phyloP scores from a whole-genome alignment of 2,888 invertebrate species.

The Theretra japonica region DNA sequence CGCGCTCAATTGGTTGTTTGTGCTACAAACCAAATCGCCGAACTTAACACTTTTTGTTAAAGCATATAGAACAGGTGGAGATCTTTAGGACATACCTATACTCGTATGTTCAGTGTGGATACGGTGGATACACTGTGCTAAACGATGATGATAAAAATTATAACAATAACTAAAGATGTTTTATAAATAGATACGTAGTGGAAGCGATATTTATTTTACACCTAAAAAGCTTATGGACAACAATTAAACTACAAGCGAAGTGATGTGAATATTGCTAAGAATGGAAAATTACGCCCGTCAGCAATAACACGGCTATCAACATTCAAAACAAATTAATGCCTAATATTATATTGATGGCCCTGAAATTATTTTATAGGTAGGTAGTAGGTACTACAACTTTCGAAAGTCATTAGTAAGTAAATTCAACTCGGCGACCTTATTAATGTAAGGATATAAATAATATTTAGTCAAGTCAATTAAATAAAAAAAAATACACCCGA shows the following conservation, averaged over 20 bases:
- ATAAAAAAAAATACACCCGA: no score
- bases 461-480: neutral
- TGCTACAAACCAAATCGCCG: conserved; percentile 61
- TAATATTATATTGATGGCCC: neutral
- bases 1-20: conserved; percentile 54
- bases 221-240: neutral
- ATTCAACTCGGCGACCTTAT: conserved; percentile 2
- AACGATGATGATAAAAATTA: no score
- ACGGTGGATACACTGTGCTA: neutral
- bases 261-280: neutral
- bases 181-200: no score
- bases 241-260: neutral
- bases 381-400: neutral
- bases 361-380: neutral
- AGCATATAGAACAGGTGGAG: neutral
- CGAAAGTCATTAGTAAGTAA: neutral
- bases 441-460: neutral
- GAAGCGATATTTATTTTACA: neutral
- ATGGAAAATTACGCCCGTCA: neutral
- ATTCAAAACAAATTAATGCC: neutral
- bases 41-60: conserved; percentile 25
- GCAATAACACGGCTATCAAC: neutral
- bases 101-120: neutral
- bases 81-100: neutral
- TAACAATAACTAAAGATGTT: no score